Evolutionary conservation across 2,113 vertebrate species (phyloP).

Genomic region (Gymnocephalus cernua): DNA sequence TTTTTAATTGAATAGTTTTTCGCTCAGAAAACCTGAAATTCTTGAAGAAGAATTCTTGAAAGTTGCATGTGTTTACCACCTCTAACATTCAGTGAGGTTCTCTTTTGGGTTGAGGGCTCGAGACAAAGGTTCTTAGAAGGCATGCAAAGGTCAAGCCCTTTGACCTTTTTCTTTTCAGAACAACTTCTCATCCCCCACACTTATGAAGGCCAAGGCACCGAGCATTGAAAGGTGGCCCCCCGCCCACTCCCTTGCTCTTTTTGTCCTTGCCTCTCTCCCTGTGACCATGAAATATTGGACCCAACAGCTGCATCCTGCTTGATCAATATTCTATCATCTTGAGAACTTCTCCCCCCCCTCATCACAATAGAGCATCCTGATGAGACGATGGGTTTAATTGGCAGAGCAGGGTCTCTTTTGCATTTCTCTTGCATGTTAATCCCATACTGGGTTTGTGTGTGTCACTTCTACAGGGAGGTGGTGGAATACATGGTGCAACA

Average conservation of each 20-base stretch:
- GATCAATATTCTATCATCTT: constrained; percentile 66
- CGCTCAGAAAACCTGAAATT: neutral
- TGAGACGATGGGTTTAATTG: constrained; percentile 46
- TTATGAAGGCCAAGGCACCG: constrained; percentile 67
- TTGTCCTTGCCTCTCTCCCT: constrained; percentile 54
- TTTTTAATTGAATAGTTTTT: neutral
- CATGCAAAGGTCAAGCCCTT: constrained; percentile 68
- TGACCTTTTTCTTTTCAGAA: constrained; percentile 65
- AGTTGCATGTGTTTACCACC: neutral
- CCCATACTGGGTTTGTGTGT: constrained; percentile 16
- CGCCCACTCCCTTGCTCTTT: constrained; percentile 40
- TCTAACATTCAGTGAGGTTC: neutral
- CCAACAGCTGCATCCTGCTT: constrained; percentile 69
- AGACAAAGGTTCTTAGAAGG: constrained; percentile 71
- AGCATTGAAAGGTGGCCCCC: constrained; percentile 41
- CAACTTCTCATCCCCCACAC: constrained; percentile 56
- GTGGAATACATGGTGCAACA: constrained; percentile 99
- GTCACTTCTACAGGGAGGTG: constrained; percentile 88
- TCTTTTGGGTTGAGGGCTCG: constrained; percentile 31
- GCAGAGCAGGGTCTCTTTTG: neutral
- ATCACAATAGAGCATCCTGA: constrained; percentile 49
- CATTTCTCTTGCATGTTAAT: constrained; percentile 19
- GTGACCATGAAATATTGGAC: constrained; percentile 66
- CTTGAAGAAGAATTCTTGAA: neutral
- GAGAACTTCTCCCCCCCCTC: neutral